Percentiles rank a stretch among this genome's conserved stretches.
Evolutionary conservation across 35 echinoderm and acorn worm species (phyloP).

Genomic region (Chiridota heheva): DNA sequence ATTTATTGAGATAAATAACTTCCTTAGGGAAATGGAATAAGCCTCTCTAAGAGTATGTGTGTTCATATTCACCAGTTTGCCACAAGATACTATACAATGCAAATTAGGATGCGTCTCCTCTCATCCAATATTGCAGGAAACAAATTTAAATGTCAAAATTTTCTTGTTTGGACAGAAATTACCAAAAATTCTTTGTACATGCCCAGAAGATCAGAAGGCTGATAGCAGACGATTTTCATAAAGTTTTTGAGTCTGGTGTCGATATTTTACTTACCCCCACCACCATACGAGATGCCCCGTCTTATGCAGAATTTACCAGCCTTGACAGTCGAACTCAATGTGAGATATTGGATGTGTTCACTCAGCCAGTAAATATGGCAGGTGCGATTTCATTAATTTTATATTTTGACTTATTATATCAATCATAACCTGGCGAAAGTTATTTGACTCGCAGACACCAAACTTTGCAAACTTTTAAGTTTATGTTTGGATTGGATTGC

Average conservation of each 20-base stretch:
- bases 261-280: slow-evolving; percentile 88
- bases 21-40: not conserved
- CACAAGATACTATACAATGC: not conserved
- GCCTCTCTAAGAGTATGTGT: not conserved
- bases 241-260: slow-evolving; percentile 68
- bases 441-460: too few relatives aligned
- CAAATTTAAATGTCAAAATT: not conserved
- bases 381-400: slow-evolving; percentile 40
- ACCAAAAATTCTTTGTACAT: slow-evolving; percentile 81
- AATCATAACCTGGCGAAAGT: too few relatives aligned
- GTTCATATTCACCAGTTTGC: not conserved
- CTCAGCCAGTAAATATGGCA: slow-evolving; percentile 72
- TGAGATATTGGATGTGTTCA: slow-evolving; percentile 57
- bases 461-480: too few relatives aligned
- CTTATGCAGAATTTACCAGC: slow-evolving; percentile 31
- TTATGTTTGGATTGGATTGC: too few relatives aligned
- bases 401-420: too few relatives aligned
- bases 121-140: not conserved
- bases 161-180: slow-evolving; percentile 63
- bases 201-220: slow-evolving; percentile 71
- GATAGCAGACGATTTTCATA: slow-evolving; percentile 67
- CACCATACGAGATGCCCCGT: slow-evolving; percentile 32
- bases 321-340: slow-evolving; percentile 45
- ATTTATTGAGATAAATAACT: too few relatives aligned
- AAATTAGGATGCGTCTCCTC: not conserved